Evolutionary conservation across 2,797 vertebrate genomes (phyloP).

Genomic region (Syndactyla subalaris): DNA sequence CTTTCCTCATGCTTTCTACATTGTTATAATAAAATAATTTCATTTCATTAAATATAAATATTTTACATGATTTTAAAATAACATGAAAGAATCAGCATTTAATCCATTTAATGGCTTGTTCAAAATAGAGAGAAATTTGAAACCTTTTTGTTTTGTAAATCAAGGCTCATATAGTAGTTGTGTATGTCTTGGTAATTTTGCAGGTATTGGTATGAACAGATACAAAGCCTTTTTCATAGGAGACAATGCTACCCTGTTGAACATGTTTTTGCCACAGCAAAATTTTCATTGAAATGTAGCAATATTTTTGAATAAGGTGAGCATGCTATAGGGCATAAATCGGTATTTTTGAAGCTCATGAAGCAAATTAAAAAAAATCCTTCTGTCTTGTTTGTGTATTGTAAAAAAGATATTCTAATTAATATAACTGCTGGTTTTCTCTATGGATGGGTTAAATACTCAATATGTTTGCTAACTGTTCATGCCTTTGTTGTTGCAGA

Average conservation of each 20-base stretch:
- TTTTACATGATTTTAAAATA: background rate
- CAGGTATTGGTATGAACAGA: background rate
- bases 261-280: background rate
- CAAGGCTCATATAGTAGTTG: background rate
- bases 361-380: background rate
- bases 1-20: background rate
- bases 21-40: background rate
- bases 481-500: conserved; percentile 82
- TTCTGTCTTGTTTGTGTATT: background rate
- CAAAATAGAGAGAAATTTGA: background rate
- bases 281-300: background rate
- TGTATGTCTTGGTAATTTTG: background rate
- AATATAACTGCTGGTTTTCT: conserved; percentile 13
- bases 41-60: background rate
- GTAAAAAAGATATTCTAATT: background rate
- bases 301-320: background rate
- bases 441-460: conserved; percentile 20
- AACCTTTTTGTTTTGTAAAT: background rate
- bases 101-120: background rate
- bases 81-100: background rate
- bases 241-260: background rate
- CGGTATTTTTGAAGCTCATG: background rate
- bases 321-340: background rate
- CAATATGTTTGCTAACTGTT: conserved; percentile 51
- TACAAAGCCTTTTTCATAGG: background rate